phyloP scores from a whole-genome alignment of 2,113 vertebrate genomes.

The Aleadryas rufinucha region DNA sequence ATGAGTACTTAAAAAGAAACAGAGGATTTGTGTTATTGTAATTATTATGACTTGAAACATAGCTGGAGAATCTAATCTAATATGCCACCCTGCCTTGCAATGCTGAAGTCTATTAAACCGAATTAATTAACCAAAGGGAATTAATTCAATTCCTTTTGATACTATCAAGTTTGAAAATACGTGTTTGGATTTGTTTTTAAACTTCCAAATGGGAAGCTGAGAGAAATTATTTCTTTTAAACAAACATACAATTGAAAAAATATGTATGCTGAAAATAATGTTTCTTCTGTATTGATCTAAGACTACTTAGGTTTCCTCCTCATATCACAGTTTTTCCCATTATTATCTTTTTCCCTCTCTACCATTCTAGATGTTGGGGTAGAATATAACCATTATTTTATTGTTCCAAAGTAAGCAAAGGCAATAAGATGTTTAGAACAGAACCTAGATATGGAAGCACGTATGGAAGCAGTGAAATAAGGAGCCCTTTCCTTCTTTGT shows the following conservation, averaged over 20 bases:
- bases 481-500: not conserved
- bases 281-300: not conserved
- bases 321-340: not conserved
- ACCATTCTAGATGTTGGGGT: not conserved
- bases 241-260: not conserved
- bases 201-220: not conserved
- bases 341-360: not conserved
- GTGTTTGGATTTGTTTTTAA: not conserved
- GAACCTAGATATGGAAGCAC: not conserved
- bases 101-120: not conserved
- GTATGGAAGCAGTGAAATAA: not conserved
- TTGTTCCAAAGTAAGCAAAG: not conserved
- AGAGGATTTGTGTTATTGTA: not conserved
- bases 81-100: not conserved
- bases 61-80: not conserved
- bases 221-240: not conserved
- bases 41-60: not conserved
- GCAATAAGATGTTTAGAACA: not conserved
- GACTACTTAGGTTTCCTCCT: not conserved
- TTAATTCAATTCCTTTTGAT: slow-evolving; percentile 28
- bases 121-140: slow-evolving; percentile 31
- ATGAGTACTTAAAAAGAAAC: not conserved
- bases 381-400: not conserved
- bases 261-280: not conserved
- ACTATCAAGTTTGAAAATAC: not conserved